These are phyloP conservation scores for Euclidia mi DNA, from an alignment of 2,888 invertebrate genomes.

Conservation along the genomic window DNA sequence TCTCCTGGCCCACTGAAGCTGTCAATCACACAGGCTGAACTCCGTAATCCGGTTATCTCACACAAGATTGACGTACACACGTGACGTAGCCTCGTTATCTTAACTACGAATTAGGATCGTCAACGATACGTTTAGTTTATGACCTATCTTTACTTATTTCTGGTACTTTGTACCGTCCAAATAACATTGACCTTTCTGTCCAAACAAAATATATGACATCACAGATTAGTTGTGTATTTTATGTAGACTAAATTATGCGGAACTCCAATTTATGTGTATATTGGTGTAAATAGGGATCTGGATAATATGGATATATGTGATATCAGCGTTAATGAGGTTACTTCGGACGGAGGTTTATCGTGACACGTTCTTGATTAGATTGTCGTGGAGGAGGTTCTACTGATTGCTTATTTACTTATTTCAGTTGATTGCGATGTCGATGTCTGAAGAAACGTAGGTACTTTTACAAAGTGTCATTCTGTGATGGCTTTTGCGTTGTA, in stretches of 20 bases:
- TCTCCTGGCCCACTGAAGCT: slow-evolving; percentile 18
- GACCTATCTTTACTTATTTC: slow-evolving; percentile 40
- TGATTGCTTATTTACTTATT: slow-evolving; percentile 29
- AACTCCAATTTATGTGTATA: not conserved
- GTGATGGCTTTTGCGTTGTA: too few species aligned
- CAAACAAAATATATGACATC: not conserved
- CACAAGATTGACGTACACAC: slow-evolving; percentile 50
- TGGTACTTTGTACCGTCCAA: slow-evolving; percentile 10
- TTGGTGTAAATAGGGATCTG: not conserved
- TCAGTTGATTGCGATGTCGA: not conserved
- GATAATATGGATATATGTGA: slow-evolving; percentile 3
- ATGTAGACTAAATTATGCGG: not conserved
- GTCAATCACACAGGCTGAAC: slow-evolving; percentile 40
- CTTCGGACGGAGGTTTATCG: slow-evolving; percentile 34
- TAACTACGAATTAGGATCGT: slow-evolving; percentile 37
- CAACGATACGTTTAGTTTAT: slow-evolving; percentile 38
- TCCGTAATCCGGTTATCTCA: slow-evolving; percentile 48
- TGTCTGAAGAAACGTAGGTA: too few species aligned
- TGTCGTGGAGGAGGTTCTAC: slow-evolving; percentile 32
- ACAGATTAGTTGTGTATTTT: not conserved
- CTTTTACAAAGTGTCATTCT: too few species aligned
- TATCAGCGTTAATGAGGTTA: slow-evolving; percentile 41
- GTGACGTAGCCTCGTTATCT: slow-evolving; percentile 40
- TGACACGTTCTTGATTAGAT: slow-evolving; percentile 49
- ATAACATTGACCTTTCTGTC: slow-evolving; percentile 3